Percentiles rank a stretch among this genome's conserved stretches.
Conservation (phyloP, 2,888 invertebrate species). For the Adineta ricciae region DNA sequence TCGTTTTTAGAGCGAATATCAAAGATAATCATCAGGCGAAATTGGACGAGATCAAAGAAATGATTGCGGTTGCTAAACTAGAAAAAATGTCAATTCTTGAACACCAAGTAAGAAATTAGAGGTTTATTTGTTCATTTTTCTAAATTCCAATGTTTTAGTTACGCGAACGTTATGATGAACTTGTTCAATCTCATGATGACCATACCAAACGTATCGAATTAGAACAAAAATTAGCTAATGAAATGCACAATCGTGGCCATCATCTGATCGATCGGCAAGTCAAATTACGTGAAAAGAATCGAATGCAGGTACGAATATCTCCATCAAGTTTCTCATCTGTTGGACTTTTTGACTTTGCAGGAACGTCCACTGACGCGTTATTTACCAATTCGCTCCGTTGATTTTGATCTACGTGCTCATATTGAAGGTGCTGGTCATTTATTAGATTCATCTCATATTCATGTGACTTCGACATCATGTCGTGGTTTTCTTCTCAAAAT, state of each 20-base stretch:
- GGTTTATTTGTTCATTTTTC: background rate
- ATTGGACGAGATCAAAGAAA: slow-evolving; percentile 27
- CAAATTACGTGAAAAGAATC: slow-evolving; percentile 29
- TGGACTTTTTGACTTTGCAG: slow-evolving; percentile 50
- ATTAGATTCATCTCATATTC: slow-evolving; percentile 66
- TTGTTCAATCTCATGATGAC: slow-evolving; percentile 26
- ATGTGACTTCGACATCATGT: slow-evolving; percentile 69
- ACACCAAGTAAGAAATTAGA: slow-evolving; percentile 22
- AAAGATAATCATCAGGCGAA: slow-evolving; percentile 2
- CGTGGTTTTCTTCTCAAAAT: slow-evolving; percentile 81
- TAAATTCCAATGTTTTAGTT: slow-evolving; percentile 3
- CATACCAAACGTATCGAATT: slow-evolving; percentile 21
- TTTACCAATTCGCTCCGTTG: slow-evolving; percentile 73
- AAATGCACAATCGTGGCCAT: background rate
- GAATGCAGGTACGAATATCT: slow-evolving; percentile 18
- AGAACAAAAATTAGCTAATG: slow-evolving; percentile 25
- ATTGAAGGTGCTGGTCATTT: slow-evolving; percentile 89
- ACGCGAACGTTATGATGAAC: slow-evolving; percentile 24
- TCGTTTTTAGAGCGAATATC: background rate
- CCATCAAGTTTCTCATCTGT: too few species aligned
- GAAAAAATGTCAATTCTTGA: slow-evolving; percentile 28
- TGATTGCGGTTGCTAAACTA: slow-evolving; percentile 20
- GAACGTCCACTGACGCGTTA: slow-evolving; percentile 80
- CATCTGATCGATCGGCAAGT: slow-evolving; percentile 25
- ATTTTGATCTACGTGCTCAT: slow-evolving; percentile 73